Evolutionary conservation across 2,797 vertebrate genomes (phyloP).

Genomic region (Diplodus sargus): DNA sequence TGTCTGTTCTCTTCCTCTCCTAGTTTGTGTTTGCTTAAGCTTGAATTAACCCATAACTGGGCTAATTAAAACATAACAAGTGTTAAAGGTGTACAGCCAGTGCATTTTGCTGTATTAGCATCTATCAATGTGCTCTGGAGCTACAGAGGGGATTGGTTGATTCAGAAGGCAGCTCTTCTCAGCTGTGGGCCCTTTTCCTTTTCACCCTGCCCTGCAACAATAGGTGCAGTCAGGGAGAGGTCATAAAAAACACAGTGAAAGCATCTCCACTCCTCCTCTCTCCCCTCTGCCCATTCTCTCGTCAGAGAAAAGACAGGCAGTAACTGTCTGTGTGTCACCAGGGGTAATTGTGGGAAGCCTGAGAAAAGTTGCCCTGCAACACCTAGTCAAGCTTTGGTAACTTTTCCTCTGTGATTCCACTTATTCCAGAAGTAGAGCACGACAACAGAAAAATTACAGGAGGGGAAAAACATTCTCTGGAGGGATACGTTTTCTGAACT

Average conservation of each 20-base stretch:
- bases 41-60: slow-evolving; percentile 45
- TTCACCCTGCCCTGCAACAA: slow-evolving; percentile 79
- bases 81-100: slow-evolving; percentile 53
- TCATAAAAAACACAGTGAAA: slow-evolving; percentile 86
- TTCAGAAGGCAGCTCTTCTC: slow-evolving; percentile 76
- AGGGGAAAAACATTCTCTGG: not conserved
- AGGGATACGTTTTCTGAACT: not conserved
- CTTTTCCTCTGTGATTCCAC: slow-evolving; percentile 39
- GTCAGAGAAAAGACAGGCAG: slow-evolving; percentile 81
- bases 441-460: slow-evolving; percentile 31
- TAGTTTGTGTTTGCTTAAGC: slow-evolving; percentile 48
- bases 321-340: slow-evolving; percentile 83
- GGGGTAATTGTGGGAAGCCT: slow-evolving; percentile 79
- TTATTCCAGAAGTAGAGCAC: slow-evolving; percentile 29
- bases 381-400: slow-evolving; percentile 68
- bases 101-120: slow-evolving; percentile 51
- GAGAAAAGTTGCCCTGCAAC: slow-evolving; percentile 76
- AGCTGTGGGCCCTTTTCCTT: slow-evolving; percentile 81
- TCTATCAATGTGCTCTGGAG: slow-evolving; percentile 51
- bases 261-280: slow-evolving; percentile 84
- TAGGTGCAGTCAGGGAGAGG: slow-evolving; percentile 85
- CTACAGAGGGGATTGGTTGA: slow-evolving; percentile 64
- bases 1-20: slow-evolving; percentile 65
- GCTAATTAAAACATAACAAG: slow-evolving; percentile 57
- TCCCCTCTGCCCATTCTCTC: slow-evolving; percentile 82